These are phyloP conservation scores for Acanthococcus lagerstroemiae DNA, from an alignment of 2,888 invertebrate genomes.

Conservation along the genomic window DNA sequence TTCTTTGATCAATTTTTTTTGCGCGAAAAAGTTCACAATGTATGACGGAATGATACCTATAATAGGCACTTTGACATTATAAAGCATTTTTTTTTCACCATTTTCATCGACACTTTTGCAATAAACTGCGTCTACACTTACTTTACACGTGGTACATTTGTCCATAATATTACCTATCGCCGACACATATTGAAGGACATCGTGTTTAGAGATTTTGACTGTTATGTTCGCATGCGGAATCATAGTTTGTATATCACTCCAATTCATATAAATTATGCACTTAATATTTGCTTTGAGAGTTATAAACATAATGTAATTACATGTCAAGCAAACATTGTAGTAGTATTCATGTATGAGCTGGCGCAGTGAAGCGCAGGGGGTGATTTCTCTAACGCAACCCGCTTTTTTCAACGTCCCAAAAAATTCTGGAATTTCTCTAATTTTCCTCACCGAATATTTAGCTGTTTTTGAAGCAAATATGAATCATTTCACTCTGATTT, in stretches of 20 bases:
- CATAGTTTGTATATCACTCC: background rate
- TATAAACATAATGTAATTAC: background rate
- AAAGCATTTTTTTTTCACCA: background rate
- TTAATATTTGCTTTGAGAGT: background rate
- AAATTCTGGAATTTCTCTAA: too few relatives aligned
- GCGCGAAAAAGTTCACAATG: background rate
- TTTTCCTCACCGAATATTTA: too few relatives aligned
- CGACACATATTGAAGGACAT: background rate
- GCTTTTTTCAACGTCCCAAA: too few relatives aligned
- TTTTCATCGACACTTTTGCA: background rate
- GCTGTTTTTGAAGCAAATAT: too few relatives aligned
- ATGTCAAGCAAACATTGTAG: background rate
- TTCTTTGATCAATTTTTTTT: background rate
- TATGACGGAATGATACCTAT: background rate
- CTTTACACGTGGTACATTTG: background rate
- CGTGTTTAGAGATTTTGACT: background rate
- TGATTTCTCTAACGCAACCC: too few relatives aligned
- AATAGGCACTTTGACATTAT: background rate
- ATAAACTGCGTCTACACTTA: background rate
- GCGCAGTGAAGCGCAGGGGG: too few relatives aligned
- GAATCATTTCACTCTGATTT: too few relatives aligned
- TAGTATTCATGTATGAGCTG: too few relatives aligned
- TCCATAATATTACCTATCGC: background rate
- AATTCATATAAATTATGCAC: background rate
- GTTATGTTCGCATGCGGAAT: background rate